Conservation (phyloP, 2,797 vertebrate genomes). For the Lerista edwardsae region DNA sequence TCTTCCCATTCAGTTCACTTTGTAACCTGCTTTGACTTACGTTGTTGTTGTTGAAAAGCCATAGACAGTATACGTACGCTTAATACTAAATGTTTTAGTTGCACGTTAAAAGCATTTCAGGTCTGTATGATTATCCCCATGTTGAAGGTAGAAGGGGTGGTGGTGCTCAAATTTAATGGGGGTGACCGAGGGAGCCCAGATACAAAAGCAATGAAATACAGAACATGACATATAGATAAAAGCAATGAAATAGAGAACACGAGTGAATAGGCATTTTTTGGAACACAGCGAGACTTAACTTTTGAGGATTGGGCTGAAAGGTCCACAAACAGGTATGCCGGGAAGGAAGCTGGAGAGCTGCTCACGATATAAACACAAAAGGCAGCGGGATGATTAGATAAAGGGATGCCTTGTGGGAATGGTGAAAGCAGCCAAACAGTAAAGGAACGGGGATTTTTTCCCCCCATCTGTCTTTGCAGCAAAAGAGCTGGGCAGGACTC, state of each 20-base stretch:
- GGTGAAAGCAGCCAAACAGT: background rate
- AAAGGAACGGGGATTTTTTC: background rate
- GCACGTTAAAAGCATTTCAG: background rate
- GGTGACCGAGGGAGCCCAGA: too few species aligned
- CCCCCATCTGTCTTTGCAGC: background rate
- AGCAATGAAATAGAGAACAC: too few species aligned
- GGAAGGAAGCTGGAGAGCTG: background rate
- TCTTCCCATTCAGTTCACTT: too few species aligned
- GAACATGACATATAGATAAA: too few species aligned
- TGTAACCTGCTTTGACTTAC: too few species aligned
- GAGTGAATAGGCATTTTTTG: too few species aligned
- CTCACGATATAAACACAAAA: background rate
- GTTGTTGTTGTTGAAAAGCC: too few species aligned
- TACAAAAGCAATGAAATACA: too few species aligned
- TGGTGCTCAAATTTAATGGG: background rate
- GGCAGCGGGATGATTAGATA: background rate
- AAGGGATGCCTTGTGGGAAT: background rate
- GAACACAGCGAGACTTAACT: too few species aligned
- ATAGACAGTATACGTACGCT: too few species aligned
- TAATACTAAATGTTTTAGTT: too few species aligned
- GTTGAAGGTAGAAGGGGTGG: background rate
- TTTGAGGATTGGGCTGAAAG: background rate
- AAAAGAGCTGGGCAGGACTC: background rate
- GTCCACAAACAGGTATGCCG: background rate
- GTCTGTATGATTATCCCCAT: background rate